These are phyloP conservation scores for Erebia ligea DNA, from an alignment of 2,888 invertebrate species.

Conservation along the genomic window DNA sequence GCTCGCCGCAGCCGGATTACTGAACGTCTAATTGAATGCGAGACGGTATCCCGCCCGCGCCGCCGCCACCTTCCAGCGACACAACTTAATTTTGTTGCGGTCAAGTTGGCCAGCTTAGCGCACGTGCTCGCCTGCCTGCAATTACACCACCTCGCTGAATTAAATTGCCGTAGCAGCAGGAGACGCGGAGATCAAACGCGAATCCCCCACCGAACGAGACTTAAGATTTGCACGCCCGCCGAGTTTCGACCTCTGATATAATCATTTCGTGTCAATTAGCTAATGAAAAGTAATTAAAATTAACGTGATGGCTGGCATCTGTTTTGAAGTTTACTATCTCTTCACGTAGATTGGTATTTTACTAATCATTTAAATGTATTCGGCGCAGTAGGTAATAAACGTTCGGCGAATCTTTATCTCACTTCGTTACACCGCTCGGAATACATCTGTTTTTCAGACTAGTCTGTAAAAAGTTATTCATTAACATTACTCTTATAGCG, in stretches of 20 bases:
- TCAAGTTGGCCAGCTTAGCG: conserved; percentile 73
- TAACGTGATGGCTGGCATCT: conserved; percentile 75
- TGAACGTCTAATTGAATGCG: conserved; percentile 83
- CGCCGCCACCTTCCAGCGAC: conserved; percentile 55
- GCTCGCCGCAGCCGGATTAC: conserved; percentile 81
- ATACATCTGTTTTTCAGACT: conserved; percentile 15
- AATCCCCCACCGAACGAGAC: conserved; percentile 56
- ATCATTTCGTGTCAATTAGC: conserved; percentile 81
- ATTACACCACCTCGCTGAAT: conserved; percentile 73
- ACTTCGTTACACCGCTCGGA: not conserved
- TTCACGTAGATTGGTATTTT: conserved; percentile 18
- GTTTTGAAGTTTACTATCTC: conserved; percentile 53
- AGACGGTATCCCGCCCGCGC: conserved; percentile 61
- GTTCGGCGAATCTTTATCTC: conserved; percentile 8
- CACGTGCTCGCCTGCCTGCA: conserved; percentile 64
- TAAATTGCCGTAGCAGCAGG: conserved; percentile 67
- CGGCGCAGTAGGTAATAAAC: conserved; percentile 6
- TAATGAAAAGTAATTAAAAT: conserved; percentile 82
- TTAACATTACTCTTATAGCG: conserved; percentile 22
- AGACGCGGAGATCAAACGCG: conserved; percentile 71
- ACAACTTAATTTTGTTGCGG: conserved; percentile 74
- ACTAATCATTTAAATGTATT: conserved; percentile 31
- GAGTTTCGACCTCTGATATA: conserved; percentile 77
- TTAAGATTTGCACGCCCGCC: conserved; percentile 62
- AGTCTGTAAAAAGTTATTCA: conserved; percentile 24